phyloP scores from a whole-genome alignment of 2,113 vertebrate genomes.

The Pao palembangensis region DNA sequence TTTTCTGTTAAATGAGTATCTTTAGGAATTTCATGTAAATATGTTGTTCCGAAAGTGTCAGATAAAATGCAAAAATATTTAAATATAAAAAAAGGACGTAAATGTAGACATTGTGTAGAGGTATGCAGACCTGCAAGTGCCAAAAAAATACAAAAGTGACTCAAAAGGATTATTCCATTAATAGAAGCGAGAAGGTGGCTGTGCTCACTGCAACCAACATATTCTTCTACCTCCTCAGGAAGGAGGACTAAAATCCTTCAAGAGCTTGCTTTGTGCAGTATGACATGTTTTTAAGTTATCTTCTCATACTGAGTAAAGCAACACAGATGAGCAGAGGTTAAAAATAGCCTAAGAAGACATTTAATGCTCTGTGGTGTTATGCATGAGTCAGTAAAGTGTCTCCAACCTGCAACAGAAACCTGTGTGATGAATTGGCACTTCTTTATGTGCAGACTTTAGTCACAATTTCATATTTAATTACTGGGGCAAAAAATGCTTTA shows the following conservation, averaged over 20 bases:
- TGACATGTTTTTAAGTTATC: slow-evolving; percentile 6
- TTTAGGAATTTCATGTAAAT: background rate
- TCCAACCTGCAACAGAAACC: slow-evolving; percentile 5
- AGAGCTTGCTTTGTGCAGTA: slow-evolving; percentile 19
- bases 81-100: slow-evolving; percentile 16
- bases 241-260: slow-evolving; percentile 12
- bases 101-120: too few relatives aligned
- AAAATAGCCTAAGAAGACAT: background rate
- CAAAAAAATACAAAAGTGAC: slow-evolving; percentile 21
- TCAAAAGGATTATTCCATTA: slow-evolving; percentile 40
- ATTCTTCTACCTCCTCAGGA: slow-evolving; percentile 18
- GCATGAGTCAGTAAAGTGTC: slow-evolving; percentile 36
- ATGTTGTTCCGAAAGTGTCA: background rate
- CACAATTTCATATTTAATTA: slow-evolving; percentile 5
- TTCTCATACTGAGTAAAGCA: background rate
- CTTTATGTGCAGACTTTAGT: slow-evolving; percentile 9
- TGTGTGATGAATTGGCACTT: slow-evolving; percentile 39
- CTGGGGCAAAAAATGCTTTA: slow-evolving; percentile 12
- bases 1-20: background rate
- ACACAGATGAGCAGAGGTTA: background rate
- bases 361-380: background rate
- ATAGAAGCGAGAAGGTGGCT: slow-evolving; percentile 40
- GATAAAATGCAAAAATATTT: slow-evolving; percentile 20
- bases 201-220: slow-evolving; percentile 24
- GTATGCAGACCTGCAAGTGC: slow-evolving; percentile 6